Evolutionary conservation across 2,797 vertebrate genomes (phyloP).

Genomic region (Parambassis ranga): DNA sequence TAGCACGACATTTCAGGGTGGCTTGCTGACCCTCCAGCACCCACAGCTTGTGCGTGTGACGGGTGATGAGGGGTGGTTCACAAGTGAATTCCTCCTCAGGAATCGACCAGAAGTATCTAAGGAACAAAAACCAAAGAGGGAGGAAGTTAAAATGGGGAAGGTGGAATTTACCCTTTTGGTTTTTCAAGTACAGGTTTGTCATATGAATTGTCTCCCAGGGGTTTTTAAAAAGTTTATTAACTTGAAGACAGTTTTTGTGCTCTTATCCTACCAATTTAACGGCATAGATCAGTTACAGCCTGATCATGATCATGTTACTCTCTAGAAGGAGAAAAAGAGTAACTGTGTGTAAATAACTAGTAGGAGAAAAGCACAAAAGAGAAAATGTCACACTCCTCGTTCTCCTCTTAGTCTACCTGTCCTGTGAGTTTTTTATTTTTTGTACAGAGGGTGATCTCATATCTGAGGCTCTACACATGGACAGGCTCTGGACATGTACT

Average conservation of each 20-base stretch:
- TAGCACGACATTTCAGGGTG: constrained; percentile 87
- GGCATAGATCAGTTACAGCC: constrained; percentile 13
- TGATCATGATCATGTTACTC: background rate
- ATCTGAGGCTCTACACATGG: no score
- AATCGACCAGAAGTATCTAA: constrained; percentile 91
- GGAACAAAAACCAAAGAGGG: background rate
- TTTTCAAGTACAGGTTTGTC: background rate
- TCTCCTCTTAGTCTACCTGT: background rate
- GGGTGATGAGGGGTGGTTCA: constrained; percentile 91
- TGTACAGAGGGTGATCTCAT: constrained; percentile 12
- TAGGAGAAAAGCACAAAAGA: no score
- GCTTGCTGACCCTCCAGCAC: constrained; percentile 91
- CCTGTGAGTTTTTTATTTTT: constrained; percentile 21
- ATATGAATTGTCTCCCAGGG: no score
- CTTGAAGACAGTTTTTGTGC: constrained; percentile 18
- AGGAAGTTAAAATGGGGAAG: no score
- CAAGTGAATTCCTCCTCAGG: constrained; percentile 94
- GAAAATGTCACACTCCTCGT: no score
- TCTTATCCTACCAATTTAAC: constrained; percentile 14
- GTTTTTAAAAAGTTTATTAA: constrained; percentile 20
- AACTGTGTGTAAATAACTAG: no score
- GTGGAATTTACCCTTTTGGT: no score
- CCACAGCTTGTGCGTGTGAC: constrained; percentile 91
- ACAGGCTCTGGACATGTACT: no score
- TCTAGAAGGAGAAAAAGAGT: no score